Base-by-base conservation (phyloP, 1,140 invertebrate genomes). In the Diorhabda carinulata region DNA sequence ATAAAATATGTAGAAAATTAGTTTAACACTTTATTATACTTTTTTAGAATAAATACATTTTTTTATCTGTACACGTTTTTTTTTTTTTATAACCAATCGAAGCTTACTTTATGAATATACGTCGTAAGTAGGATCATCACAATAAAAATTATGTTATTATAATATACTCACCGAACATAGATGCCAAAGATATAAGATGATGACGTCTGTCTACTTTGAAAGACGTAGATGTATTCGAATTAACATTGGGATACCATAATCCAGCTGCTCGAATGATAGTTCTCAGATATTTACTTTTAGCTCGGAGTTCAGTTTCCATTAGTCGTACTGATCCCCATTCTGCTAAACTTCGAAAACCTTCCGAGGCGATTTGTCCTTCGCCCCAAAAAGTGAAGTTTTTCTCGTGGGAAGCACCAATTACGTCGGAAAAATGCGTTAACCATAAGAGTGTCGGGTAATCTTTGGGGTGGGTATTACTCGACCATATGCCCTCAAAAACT, bases 401-500 rank as follows among this genome's bases (percentile, higher is more conserved):
- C 59, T 91, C 91, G 78, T 99, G 98, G 0, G 94, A 93, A 4
- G 96, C 97, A 0, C 98, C 98, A 73, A 99, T 94, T 42, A 99
- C 87, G 82, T 99, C 97, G 7, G 96, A 98, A 84, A 99, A 99
- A 81, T 99, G 97, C 0, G 97, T 96, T 71, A 98, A 82, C 90
- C 93, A 96, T 25, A 88, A 79, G 7, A 91, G 90, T 73, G 91
- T 89, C 4, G 98, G 98, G 82, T 94, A 99, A 80, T 98, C 94
- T 83, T 96, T 98, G 0, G 98, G 97, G 82, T 99, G 98, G 0
- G 96, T 98, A 76, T 91, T 86, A 66, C 93, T 89, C 0, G 96
- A 97, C 98, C 98, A 99, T 25, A 98, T 87, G 0, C 98, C 98
- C 83, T 98, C 91, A 82, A 99, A 98, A 56, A 91, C 89, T 79